Conservation (phyloP, 2,797 vertebrate genomes). For the Parauchenoglanis ngamensis region DNA sequence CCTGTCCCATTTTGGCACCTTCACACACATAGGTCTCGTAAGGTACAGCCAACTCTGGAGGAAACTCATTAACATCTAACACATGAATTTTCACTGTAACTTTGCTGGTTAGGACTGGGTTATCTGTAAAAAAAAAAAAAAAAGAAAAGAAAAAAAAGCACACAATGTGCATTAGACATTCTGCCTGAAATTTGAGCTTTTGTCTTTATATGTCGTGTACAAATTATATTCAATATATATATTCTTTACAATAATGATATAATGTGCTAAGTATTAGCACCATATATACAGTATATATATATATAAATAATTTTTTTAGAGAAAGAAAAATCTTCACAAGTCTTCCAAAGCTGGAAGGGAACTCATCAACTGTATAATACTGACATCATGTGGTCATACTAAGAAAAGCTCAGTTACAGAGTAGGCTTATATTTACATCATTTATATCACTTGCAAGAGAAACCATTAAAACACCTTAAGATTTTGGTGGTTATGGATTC, state of each 20-base stretch:
- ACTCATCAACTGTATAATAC: constrained; percentile 46
- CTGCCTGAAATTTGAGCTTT: neutral
- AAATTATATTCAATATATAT: too few species aligned
- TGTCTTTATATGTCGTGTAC: neutral
- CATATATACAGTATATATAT: too few species aligned
- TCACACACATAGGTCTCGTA: constrained; percentile 95
- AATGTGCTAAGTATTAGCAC: too few species aligned
- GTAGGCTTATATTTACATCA: neutral
- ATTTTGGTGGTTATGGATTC: neutral
- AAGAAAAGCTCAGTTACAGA: constrained; percentile 29
- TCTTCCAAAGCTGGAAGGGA: neutral
- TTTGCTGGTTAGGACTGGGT: constrained; percentile 88
- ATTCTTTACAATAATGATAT: too few species aligned
- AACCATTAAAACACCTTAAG: neutral
- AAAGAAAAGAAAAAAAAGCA: constrained; percentile 32
- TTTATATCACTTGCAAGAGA: neutral
- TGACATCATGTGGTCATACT: constrained; percentile 70
- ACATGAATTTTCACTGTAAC: constrained; percentile 91
- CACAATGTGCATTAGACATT: constrained; percentile 19
- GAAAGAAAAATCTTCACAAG: too few species aligned
- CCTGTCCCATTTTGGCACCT: constrained; percentile 91
- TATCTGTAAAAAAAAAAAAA: constrained; percentile 76
- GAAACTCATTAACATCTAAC: constrained; percentile 96
- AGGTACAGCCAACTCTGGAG: constrained; percentile 90
- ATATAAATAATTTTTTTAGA: neutral